Evolutionary conservation across 1,140 invertebrate genomes (phyloP).

Genomic region (Episyrphus balteatus): DNA sequence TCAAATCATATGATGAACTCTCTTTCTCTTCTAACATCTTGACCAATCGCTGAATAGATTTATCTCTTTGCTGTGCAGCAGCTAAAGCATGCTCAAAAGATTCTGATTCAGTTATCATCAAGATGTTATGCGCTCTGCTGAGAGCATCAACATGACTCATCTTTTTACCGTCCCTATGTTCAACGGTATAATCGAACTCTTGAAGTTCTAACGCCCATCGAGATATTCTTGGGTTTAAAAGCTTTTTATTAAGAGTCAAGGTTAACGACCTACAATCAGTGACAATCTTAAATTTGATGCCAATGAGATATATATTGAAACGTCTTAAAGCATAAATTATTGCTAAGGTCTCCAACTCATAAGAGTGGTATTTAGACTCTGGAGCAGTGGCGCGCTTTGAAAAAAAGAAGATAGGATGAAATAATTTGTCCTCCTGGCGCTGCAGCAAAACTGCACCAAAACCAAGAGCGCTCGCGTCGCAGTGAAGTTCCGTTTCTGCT

Average conservation of each 20-base stretch:
- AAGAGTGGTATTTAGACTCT: too few species aligned
- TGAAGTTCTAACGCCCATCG: too few species aligned
- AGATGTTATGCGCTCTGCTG: slow-evolving; percentile 6
- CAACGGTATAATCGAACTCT: not conserved
- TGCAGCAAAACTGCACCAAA: slow-evolving; percentile 17
- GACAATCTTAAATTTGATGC: too few species aligned
- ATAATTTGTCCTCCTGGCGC: slow-evolving; percentile 5
- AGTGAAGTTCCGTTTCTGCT: slow-evolving; percentile 16
- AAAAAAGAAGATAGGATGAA: slow-evolving; percentile 26
- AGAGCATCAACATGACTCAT: slow-evolving; percentile 24
- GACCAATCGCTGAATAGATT: not conserved
- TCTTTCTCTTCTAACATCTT: not conserved
- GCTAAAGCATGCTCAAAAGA: not conserved
- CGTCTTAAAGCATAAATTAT: slow-evolving; percentile 39
- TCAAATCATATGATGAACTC: not conserved
- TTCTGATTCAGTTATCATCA: too few species aligned
- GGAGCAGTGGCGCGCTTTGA: slow-evolving; percentile 21
- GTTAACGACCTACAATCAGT: slow-evolving; percentile 32
- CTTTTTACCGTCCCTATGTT: slow-evolving; percentile 10
- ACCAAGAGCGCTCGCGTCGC: slow-evolving; percentile 14
- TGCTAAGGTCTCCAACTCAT: too few species aligned
- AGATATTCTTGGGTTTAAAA: too few species aligned
- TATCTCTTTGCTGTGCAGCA: not conserved
- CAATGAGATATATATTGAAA: slow-evolving; percentile 39
- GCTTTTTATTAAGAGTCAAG: slow-evolving; percentile 31